Evolutionary conservation across 2,888 invertebrate genomes (phyloP), one percentile per base, ranked within the genome.

Genomic region (Polymixis lichenea): DNA sequence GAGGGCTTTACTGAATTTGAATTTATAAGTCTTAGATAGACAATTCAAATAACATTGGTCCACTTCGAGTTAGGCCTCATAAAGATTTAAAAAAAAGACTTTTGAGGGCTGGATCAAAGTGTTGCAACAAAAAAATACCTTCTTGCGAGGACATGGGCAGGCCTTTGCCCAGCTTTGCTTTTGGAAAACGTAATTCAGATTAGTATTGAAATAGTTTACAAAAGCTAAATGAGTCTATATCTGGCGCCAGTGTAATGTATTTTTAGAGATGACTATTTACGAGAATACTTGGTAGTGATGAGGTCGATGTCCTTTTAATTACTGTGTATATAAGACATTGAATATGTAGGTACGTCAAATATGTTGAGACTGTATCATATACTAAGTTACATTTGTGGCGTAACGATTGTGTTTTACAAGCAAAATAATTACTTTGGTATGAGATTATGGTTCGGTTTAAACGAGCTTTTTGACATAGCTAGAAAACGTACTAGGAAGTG

Each of bases 271-370:
- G 72, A 76, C 67, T 72, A 73, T 77, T 82, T 80, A 81, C 60
- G 68, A 83, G 73, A 87, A 77, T 85, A 73, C 82, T 64, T 64
- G 68, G 66, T 81, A 78, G 61, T 64, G 75, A 75, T 28, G 64
- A 69, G 84, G 86, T 87, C 84, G n/a, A 81, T 51, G 83, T 72
- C 49, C 86, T 76, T 77, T 88, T 87, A 87, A 87, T 87, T 84
- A 83, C 72, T 66, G 25, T 78, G 43, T 72, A 70, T 61, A 65
- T 75, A 80, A 76, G 66, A 76, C 75, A 58, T 38, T 51, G 74
- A 53, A 62, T 38, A 61, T 11, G 28, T 56, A 65, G 25, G 46
- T 53, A 56, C 2, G 19, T 28, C n/a, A 32, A 43, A n/a, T 46
- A 43, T 71, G 49, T 51, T 32, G 19, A 66, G 15, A 25, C 53